phyloP scores from a whole-genome alignment of 2,797 vertebrate genomes.

The Macropus fuliginosus region DNA sequence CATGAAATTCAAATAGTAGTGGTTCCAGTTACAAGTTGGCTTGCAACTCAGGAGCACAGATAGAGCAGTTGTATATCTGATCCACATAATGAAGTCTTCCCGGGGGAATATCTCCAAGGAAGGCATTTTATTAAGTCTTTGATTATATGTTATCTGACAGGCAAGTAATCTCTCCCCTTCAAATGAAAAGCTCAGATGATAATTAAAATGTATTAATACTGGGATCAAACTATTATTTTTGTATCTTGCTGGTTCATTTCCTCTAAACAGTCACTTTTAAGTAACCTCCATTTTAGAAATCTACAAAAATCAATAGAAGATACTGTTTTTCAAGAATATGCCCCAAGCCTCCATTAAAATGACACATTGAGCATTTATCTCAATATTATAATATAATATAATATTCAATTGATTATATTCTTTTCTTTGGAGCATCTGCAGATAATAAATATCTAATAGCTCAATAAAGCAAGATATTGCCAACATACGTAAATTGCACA shows the following conservation, averaged over 20 bases:
- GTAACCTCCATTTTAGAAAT: constrained; percentile 17
- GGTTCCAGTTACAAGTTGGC: constrained; percentile 50
- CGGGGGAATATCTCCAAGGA: not conserved
- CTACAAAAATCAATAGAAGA: constrained; percentile 25
- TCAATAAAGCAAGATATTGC: constrained; percentile 33
- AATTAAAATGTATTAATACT: not conserved
- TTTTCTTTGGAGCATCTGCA: not conserved
- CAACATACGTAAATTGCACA: not conserved
- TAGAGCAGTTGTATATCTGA: not conserved
- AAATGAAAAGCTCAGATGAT: constrained; percentile 43
- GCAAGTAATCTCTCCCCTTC: not conserved
- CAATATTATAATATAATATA: too few relatives aligned
- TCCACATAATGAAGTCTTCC: constrained; percentile 26
- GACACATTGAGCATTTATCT: constrained; percentile 33
- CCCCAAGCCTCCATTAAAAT: constrained; percentile 13
- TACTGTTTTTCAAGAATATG: constrained; percentile 31
- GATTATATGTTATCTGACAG: not conserved
- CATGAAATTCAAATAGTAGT: constrained; percentile 38
- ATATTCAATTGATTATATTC: constrained; percentile 18
- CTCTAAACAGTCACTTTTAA: not conserved
- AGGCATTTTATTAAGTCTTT: not conserved
- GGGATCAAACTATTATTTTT: not conserved
- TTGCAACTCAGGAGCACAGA: constrained; percentile 15
- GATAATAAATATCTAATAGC: not conserved
- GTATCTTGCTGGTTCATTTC: not conserved